Base-by-base conservation (phyloP, 2,888 invertebrate genomes). In the Lycia hirtaria region DNA sequence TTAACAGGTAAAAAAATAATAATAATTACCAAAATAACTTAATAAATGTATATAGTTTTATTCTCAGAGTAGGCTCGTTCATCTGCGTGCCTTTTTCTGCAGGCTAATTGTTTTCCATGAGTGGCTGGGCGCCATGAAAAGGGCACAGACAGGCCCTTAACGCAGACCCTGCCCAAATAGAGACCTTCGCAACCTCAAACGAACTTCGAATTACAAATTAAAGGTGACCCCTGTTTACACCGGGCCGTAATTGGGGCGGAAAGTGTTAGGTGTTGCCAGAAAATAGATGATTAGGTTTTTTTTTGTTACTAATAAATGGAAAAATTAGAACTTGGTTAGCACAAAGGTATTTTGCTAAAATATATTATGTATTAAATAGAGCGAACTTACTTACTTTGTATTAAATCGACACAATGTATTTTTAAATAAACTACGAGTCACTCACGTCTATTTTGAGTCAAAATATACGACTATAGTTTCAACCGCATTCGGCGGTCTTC, bases 201-300 rank as follows among this genome's bases (percentile, higher is more conserved):
- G 83, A 78, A 83, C 78, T 82, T 73, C 76, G 78, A 84, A 83
- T 81, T 80, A 82, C 78, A 80, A 83, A 84, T 83, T 84, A 80
- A 81, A 69, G 53, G 62, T 73, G 66, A 71, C 71, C 64, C 53
- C 52, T 54, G 64, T 41, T 81, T 69, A 83, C 78, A 80, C 74
- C 52, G 48, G 30, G 37, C 14, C 19, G 57, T 56, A 56, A 56
- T 50, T 38, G 22, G 44, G 19, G 30, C 10, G 14, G 9, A 47
- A 45, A 45, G 30, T 20, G 22, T 33, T 5, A 44, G 35, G 28
- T 44, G 43, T 43, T n/a, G 14, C 5, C 0, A n/a, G 6, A 22
- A 33, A 45, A 22, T 10, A 7, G 24, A 7, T 15, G 20, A 12
- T 22, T 14, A 10, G 30, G 19, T 20, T 30, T 30, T 28, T 17